These are phyloP conservation scores for Diabrotica virgifera DNA, from an alignment of 1,140 invertebrate genomes.

Conservation along the genomic window DNA sequence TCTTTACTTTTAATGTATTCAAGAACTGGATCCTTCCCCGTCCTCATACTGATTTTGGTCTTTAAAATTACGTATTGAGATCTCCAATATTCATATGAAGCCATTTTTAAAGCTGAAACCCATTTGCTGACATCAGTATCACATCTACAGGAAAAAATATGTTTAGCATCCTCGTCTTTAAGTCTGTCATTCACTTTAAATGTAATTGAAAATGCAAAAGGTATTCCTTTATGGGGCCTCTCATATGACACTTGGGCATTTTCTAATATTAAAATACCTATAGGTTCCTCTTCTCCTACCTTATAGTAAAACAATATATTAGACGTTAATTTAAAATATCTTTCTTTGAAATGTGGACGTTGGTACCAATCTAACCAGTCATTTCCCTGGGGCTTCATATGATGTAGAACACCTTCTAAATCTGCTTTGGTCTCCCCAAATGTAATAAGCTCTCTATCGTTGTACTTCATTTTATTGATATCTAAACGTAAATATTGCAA, in stretches of 20 bases:
- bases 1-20: constrained; percentile 38
- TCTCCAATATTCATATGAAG: constrained; percentile 47
- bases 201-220: constrained; percentile 45
- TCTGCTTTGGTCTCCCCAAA: constrained; percentile 34
- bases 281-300: constrained; percentile 41
- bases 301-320: constrained; percentile 47
- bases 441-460: constrained; percentile 44
- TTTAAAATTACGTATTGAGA: constrained; percentile 42
- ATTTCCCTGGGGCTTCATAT: constrained; percentile 43
- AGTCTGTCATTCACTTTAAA: constrained; percentile 41
- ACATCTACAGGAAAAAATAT: constrained; percentile 46
- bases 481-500: no score
- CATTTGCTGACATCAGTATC: constrained; percentile 45
- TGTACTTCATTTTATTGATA: constrained; percentile 40
- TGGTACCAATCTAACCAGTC: constrained; percentile 49
- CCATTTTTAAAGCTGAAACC: constrained; percentile 43
- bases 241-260: constrained; percentile 46
- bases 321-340: constrained; percentile 43
- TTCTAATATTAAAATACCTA: constrained; percentile 44
- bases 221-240: constrained; percentile 40
- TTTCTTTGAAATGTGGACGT: constrained; percentile 44
- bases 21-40: constrained; percentile 43
- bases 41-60: constrained; percentile 44
- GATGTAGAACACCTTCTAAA: constrained; percentile 43
- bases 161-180: constrained; percentile 43